These are phyloP conservation scores for Agriopis leucophaearia DNA, from an alignment of 2,888 invertebrate species.

Conservation along the genomic window DNA sequence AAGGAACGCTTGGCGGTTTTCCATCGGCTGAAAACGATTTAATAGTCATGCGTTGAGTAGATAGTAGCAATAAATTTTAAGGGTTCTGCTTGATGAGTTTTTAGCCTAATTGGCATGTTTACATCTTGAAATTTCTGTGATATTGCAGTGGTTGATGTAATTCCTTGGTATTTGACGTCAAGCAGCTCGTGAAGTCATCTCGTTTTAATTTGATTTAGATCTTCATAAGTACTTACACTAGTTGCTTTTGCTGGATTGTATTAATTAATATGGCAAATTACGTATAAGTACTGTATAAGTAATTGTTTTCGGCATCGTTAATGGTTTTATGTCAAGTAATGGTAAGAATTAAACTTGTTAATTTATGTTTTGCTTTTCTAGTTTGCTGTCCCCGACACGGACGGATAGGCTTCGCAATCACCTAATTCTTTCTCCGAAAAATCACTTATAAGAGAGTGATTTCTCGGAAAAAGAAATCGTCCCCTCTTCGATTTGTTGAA, in stretches of 20 bases:
- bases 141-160: slow-evolving; percentile 10
- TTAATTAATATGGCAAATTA: slow-evolving; percentile 8
- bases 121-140: slow-evolving; percentile 28
- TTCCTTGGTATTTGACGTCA: slow-evolving; percentile 13
- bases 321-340: not conserved
- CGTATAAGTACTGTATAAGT: not conserved
- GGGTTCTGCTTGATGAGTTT: slow-evolving; percentile 22
- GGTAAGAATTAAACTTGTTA: too few relatives aligned
- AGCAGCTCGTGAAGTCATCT: slow-evolving; percentile 8
- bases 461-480: too few relatives aligned
- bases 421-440: too few relatives aligned
- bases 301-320: not conserved
- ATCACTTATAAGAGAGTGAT: too few relatives aligned
- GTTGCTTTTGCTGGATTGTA: slow-evolving; percentile 10
- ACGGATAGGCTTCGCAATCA: too few relatives aligned
- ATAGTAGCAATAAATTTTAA: slow-evolving; percentile 28
- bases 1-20: slow-evolving; percentile 57
- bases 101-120: slow-evolving; percentile 36
- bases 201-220: slow-evolving; percentile 30
- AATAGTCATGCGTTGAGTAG: slow-evolving; percentile 38
- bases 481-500: too few relatives aligned
- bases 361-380: too few relatives aligned
- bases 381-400: too few relatives aligned
- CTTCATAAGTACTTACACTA: not conserved
- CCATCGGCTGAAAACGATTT: slow-evolving; percentile 51